Evolutionary conservation across 92 coral and sea anemone species (phyloP).

Genomic region (Phenganax subtilis): DNA sequence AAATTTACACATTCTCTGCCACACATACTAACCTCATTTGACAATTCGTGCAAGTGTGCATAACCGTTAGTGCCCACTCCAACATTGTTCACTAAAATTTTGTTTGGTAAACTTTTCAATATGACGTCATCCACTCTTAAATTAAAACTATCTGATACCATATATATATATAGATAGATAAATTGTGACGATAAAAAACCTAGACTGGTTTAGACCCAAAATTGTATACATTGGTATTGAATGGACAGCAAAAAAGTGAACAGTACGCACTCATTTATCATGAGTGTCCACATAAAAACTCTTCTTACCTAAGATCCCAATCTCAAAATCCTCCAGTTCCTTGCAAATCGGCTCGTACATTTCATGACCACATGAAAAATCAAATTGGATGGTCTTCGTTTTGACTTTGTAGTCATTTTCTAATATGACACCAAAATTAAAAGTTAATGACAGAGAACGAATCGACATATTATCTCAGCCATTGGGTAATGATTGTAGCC

Average conservation of each 20-base stretch:
- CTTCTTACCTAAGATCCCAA: conserved; percentile 70
- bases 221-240: too few species aligned
- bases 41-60: background rate
- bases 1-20: background rate
- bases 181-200: too few species aligned
- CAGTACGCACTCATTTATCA: background rate
- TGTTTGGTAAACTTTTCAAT: background rate
- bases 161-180: too few species aligned
- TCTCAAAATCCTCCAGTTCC: conserved; percentile 67
- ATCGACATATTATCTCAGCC: too few species aligned
- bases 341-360: conserved; percentile 64
- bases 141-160: too few species aligned
- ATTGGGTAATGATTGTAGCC: too few species aligned
- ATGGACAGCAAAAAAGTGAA: too few species aligned
- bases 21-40: background rate
- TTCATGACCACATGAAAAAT: conserved; percentile 69
- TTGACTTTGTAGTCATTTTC: conserved; percentile 61
- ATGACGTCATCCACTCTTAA: too few species aligned
- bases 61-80: background rate
- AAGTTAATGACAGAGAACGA: too few species aligned
- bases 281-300: background rate
- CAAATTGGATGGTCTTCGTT: conserved; percentile 67
- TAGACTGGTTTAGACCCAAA: too few species aligned
- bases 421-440: background rate
- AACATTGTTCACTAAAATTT: conserved; percentile 4